These are phyloP conservation scores for Schizotus pectinicornis DNA, from an alignment of 2,888 invertebrate species.

Conservation along the genomic window DNA sequence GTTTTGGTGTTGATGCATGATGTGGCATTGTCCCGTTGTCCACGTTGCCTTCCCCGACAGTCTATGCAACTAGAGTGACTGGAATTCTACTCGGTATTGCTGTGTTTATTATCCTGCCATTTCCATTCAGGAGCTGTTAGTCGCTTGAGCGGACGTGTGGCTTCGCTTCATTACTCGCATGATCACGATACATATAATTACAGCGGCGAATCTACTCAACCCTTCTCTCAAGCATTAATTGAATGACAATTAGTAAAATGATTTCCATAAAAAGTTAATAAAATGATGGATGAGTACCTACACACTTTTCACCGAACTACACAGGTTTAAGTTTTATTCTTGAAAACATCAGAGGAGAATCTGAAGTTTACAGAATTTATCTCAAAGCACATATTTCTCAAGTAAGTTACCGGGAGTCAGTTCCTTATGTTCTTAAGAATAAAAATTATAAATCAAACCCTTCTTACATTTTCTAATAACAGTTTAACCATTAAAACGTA, in stretches of 20 bases:
- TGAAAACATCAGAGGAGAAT: too few species aligned
- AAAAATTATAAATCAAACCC: too few species aligned
- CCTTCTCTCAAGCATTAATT: constrained; percentile 27
- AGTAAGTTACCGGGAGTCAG: too few species aligned
- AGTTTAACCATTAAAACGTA: too few species aligned
- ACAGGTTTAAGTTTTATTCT: too few species aligned
- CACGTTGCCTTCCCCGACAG: constrained; percentile 6
- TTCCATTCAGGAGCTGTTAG: constrained; percentile 36
- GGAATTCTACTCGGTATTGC: constrained; percentile 18
- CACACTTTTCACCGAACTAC: too few species aligned
- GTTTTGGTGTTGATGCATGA: constrained; percentile 2
- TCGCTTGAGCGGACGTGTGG: constrained; percentile 31
- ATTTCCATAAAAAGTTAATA: not conserved
- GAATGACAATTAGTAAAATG: constrained; percentile 32
- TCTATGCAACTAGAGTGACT: constrained; percentile 3
- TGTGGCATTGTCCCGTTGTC: constrained; percentile 6
- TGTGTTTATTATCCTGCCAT: constrained; percentile 35
- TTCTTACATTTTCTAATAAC: too few species aligned
- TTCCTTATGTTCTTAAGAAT: too few species aligned
- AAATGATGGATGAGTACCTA: too few species aligned
- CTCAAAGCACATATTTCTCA: too few species aligned
- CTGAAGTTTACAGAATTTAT: too few species aligned
- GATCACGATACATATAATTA: constrained; percentile 36
- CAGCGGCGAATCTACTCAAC: constrained; percentile 7
- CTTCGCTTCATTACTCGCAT: constrained; percentile 34